These are phyloP conservation scores for Charaxes varanes DNA, from an alignment of 1,140 invertebrate genomes.

Conservation along the genomic window DNA sequence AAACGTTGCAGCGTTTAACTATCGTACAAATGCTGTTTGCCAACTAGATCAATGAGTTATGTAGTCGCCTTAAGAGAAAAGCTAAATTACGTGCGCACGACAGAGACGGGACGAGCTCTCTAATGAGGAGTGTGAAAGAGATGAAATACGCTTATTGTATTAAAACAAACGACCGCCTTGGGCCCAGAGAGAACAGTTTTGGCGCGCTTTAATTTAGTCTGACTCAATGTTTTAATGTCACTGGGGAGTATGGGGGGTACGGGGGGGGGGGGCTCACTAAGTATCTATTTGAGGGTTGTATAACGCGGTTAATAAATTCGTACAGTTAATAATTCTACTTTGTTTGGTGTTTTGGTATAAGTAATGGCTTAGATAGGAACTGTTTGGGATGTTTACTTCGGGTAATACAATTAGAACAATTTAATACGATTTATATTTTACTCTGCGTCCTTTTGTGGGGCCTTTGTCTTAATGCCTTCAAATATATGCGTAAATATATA, in stretches of 20 bases:
- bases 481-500: too few species aligned
- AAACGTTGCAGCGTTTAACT: neutral
- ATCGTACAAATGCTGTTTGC: constrained; percentile 9
- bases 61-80: constrained; percentile 55
- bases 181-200: constrained; percentile 65
- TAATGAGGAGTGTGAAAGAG: constrained; percentile 48
- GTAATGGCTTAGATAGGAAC: constrained; percentile 29
- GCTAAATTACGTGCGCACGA: constrained; percentile 45
- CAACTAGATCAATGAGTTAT: constrained; percentile 35
- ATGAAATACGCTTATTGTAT: constrained; percentile 62
- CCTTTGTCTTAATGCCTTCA: too few species aligned
- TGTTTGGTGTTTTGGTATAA: constrained; percentile 37
- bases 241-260: constrained; percentile 33
- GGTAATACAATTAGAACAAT: neutral
- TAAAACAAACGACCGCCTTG: constrained; percentile 71
- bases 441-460: too few species aligned
- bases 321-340: constrained; percentile 61
- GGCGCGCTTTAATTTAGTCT: constrained; percentile 71
- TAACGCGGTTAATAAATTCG: constrained; percentile 64
- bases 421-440: too few species aligned
- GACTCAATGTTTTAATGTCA: constrained; percentile 65
- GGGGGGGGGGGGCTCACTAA: constrained; percentile 47
- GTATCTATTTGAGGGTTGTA: constrained; percentile 70
- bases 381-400: constrained; percentile 4
- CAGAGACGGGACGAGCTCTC: constrained; percentile 26